These are phyloP conservation scores for Heterohyrax brucei DNA, from an alignment of 2,797 vertebrate species.

Conservation along the genomic window DNA sequence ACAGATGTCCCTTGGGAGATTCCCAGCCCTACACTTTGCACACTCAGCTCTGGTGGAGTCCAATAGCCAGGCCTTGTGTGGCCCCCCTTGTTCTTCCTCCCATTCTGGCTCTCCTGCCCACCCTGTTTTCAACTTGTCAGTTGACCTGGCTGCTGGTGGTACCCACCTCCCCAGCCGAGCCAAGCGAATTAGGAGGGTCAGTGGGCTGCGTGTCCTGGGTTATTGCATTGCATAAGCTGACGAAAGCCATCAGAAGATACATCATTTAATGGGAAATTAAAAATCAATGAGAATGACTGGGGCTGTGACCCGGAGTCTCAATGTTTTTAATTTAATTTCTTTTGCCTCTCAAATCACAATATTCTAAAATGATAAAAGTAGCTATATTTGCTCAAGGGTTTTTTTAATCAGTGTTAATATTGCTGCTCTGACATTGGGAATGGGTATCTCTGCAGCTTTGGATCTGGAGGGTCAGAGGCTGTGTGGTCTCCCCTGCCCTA, in stretches of 20 bases:
- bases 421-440: background rate
- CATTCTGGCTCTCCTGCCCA: background rate
- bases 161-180: background rate
- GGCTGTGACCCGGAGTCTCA: constrained; percentile 82
- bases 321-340: constrained; percentile 83
- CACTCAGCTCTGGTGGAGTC: background rate
- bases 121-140: background rate
- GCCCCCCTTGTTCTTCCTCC: background rate
- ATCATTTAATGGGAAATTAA: constrained; percentile 87
- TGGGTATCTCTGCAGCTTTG: background rate
- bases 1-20: background rate
- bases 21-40: background rate
- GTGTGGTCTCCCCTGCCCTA: fast-evolving
- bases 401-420: constrained; percentile 43
- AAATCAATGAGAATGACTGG: constrained; percentile 75
- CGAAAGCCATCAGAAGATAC: constrained; percentile 88
- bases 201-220: constrained; percentile 25
- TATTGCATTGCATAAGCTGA: constrained; percentile 87
- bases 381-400: constrained; percentile 81
- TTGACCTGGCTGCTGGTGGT: background rate
- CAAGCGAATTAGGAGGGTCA: constrained; percentile 25
- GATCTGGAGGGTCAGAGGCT: background rate
- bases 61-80: background rate
- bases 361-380: constrained; percentile 79
- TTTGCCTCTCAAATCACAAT: constrained; percentile 81